Evolutionary conservation across 2,797 vertebrate genomes (phyloP), one percentile per base, ranked within the genome.

Genomic region (Peromyscus eremicus): DNA sequence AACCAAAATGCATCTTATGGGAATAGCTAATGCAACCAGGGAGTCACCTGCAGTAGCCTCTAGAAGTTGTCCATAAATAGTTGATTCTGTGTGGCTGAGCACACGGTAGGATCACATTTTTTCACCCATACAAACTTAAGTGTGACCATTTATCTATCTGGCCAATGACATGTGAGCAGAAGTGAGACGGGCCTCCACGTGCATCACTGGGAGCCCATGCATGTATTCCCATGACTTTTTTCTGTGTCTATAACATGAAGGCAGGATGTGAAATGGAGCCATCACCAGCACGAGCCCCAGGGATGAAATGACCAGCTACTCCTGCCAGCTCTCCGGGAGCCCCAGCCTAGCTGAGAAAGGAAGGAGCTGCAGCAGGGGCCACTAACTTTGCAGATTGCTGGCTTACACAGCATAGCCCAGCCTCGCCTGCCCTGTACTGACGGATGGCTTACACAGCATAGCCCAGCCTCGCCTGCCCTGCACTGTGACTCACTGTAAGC

Each of bases 61-160:
- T 21, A 34, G 0, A 25, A 2, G 40, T 52, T 76, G 29, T 52
- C 89, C n/a, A 75, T 40, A 80, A 89, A 52, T 46, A 55, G 60
- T 25, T 43, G 34, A 93, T 89, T 91, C 83, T 90, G 49, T 62
- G 83, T 17, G 71, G 76, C 71, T 91, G 27, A 96, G 77, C 37
- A 86, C 34, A 62, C 12, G 25, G 5, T 19, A 68, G n/a, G 86
- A 85, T 75, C 89, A 43, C 49, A 81, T 27, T 87, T 91, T 46
- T 27, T 49, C 8, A 32, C 43, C 68, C 62, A 55, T 23, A 7
- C 70, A 88, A 83, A 84, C 6, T 29, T 37, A 34, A 64, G 40
- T 66, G 27, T 88, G 14, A 68, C 19, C 57, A 37, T 37, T 66
- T 64, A 89, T 84, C n/a, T 40, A 29, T 57, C 46, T 93, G 29